These are phyloP conservation scores for Nannospalax galili DNA, from an alignment of 2,113 vertebrate genomes.

Conservation along the genomic window DNA sequence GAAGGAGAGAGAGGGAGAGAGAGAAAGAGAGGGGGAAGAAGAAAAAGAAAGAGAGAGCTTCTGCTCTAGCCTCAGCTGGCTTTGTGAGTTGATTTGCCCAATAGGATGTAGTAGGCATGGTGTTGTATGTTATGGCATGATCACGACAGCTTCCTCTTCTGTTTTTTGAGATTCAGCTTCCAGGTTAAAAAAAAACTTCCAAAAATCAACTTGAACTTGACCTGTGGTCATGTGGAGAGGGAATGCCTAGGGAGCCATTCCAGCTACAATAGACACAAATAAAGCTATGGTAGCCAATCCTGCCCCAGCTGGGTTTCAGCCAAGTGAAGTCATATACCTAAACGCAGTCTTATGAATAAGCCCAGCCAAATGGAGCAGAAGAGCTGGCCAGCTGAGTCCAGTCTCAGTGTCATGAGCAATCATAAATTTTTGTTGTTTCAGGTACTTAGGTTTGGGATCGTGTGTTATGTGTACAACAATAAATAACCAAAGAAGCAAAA, in stretches of 20 bases:
- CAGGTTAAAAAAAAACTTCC: background rate
- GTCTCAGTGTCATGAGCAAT: background rate
- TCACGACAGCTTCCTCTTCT: background rate
- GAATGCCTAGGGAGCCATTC: background rate
- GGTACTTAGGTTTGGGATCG: background rate
- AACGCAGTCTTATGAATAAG: background rate
- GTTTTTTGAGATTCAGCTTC: background rate
- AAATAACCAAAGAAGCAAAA: background rate
- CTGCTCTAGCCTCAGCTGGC: background rate
- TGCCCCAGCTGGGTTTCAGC: background rate
- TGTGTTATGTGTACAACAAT: background rate
- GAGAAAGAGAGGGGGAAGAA: background rate
- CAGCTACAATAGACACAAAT: background rate
- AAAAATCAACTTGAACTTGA: background rate
- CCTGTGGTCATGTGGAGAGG: background rate
- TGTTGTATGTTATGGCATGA: background rate
- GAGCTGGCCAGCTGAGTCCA: slow-evolving; percentile 10
- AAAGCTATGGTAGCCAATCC: background rate
- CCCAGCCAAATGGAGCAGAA: slow-evolving; percentile 41
- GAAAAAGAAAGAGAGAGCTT: background rate
- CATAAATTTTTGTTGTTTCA: background rate
- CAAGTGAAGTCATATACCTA: background rate
- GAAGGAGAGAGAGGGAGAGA: background rate
- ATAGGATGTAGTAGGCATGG: background rate
- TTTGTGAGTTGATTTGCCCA: slow-evolving; percentile 21